Evolutionary conservation across 2,797 vertebrate genomes (phyloP), one percentile per base, ranked within the genome.

Genomic region (Karalla daura): DNA sequence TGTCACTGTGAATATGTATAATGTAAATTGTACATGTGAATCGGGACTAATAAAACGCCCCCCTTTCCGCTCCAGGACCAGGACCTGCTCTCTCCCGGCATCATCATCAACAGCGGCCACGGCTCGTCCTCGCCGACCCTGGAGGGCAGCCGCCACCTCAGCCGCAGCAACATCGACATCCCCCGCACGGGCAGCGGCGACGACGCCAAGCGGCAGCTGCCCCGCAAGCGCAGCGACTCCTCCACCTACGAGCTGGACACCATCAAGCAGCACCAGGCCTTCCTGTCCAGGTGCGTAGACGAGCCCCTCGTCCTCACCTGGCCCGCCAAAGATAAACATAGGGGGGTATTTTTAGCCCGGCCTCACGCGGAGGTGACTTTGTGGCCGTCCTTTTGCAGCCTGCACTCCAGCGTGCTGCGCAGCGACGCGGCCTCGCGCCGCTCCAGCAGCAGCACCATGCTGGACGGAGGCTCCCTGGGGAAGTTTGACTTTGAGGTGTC

Each of bases 131-230:
- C 91, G 17, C 91, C 93, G 1, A 91, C 90, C 14, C 86, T 99
- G 83, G 97, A 99, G 88, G 90, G 91, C 89, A 99, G 96, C 78
- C 95, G 95, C 35, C 96, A 99, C 83, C 95, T 99, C 76, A 99
- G 98, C 80, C 96, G 96, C 77, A 99, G 98, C 86, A 99, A 97
- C 92, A 94, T 98, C 1, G 98, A 99, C 91, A 98, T 99, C 88
- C 96, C 96, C 20, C 96, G 94, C 3, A 93, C 93, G 76, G 87
- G 93, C 0, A 68, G 88, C 11, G 41, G 80, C 0, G 98, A 95
- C 5, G 94, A 95, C 76, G 67, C 94, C 89, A 97, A 94, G 85
- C 96, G 90, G 74, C 96, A 95, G 80, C 89, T 95, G 79, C 94
- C 95, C 14, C 94, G 98, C 18, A 99, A 99, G 85, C 95, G 96